Percentiles rank a stretch among this genome's conserved stretches.
Evolutionary conservation across 2,797 vertebrate genomes (phyloP).

Genomic region (Chromobotia macracanthus): DNA sequence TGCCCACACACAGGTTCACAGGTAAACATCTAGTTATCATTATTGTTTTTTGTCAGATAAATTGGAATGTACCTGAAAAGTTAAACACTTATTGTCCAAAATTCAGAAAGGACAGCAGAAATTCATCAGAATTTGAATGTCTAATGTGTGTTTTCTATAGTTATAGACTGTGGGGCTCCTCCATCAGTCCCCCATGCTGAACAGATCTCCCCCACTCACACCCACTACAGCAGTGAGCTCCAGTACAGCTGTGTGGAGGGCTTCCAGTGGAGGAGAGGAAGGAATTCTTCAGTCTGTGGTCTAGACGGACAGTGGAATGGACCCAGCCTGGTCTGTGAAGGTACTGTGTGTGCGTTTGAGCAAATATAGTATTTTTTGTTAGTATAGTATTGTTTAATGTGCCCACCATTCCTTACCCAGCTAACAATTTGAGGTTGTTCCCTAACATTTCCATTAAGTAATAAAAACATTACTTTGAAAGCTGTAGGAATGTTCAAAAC

Average conservation of each 20-base stretch:
- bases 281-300: conserved; percentile 70
- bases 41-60: background rate
- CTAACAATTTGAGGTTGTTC: too few species aligned
- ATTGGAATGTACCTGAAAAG: too few species aligned
- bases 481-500: too few species aligned
- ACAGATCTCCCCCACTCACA: conserved; percentile 61
- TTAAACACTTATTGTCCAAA: too few species aligned
- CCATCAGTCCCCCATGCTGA: conserved; percentile 46
- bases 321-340: conserved; percentile 73
- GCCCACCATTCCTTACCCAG: too few species aligned
- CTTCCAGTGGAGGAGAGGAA: conserved; percentile 71
- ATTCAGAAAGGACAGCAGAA: too few species aligned
- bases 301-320: conserved; percentile 72
- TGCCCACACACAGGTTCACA: background rate
- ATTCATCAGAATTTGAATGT: too few species aligned
- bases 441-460: too few species aligned
- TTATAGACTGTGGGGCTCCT: conserved; percentile 75
- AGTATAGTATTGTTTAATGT: too few species aligned
- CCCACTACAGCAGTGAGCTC: conserved; percentile 67
- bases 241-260: conserved; percentile 72
- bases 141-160: conserved; percentile 60
- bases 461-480: too few species aligned
- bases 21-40: background rate
- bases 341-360: conserved; percentile 61
- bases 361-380: background rate